Conservation (phyloP, 1,140 invertebrate genomes). For the Nasonia vitripennis region DNA sequence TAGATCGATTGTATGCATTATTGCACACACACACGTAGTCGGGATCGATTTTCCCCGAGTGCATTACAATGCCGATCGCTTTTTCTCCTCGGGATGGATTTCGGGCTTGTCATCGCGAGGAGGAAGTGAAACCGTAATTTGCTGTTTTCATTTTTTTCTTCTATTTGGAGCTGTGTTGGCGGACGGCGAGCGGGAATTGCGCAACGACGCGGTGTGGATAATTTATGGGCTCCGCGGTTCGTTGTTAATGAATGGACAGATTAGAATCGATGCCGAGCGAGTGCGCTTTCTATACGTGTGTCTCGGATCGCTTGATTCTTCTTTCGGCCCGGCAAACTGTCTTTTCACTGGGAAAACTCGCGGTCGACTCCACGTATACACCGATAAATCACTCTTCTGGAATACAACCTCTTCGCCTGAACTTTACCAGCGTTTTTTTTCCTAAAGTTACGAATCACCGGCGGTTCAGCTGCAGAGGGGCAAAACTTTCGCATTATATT, state of each 20-base stretch:
- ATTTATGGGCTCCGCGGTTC: background rate
- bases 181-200: background rate
- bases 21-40: background rate
- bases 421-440: too few species aligned
- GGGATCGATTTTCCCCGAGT: too few species aligned
- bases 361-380: too few species aligned
- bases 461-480: background rate
- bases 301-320: background rate
- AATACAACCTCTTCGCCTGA: too few species aligned
- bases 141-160: background rate
- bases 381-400: too few species aligned
- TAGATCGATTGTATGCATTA: background rate
- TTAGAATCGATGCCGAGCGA: background rate
- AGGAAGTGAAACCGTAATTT: conserved; percentile 15
- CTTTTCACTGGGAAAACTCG: too few species aligned
- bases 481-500: background rate
- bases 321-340: background rate
- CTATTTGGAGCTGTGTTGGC: too few species aligned
- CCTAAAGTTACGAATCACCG: too few species aligned
- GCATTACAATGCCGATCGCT: too few species aligned
- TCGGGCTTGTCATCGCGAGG: conserved; percentile 12
- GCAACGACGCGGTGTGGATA: background rate
- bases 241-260: conserved; percentile 18
- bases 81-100: background rate
- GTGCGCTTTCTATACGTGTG: background rate